These are phyloP conservation scores for Eilema caniola DNA, from an alignment of 2,888 invertebrate species.

Conservation along the genomic window DNA sequence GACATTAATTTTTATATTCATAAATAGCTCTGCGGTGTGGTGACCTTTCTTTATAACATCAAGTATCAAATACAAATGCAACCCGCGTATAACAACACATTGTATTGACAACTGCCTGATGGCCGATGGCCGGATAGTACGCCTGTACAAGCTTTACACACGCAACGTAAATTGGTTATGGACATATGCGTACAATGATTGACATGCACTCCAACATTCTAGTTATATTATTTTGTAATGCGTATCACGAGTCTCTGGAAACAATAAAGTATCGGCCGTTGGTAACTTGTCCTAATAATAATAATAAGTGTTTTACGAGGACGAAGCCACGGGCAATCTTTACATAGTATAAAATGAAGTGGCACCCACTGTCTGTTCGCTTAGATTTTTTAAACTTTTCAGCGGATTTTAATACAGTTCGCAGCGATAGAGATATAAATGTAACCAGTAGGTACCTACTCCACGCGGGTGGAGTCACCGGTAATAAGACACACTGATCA, in stretches of 20 bases:
- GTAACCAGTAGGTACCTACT: no score
- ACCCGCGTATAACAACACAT: slow-evolving; percentile 31
- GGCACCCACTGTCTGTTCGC: no score
- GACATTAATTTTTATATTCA: background rate
- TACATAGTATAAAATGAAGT: no score
- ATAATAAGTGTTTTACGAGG: background rate
- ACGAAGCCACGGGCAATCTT: no score
- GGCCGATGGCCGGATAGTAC: slow-evolving; percentile 25
- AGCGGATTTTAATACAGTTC: no score
- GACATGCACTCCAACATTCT: slow-evolving; percentile 51
- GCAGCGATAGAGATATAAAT: no score
- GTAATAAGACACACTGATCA: background rate
- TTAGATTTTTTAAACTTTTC: no score
- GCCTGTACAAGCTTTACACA: slow-evolving; percentile 25
- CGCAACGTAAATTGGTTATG: slow-evolving; percentile 60
- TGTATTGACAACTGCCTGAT: slow-evolving; percentile 32
- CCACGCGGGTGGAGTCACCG: no score
- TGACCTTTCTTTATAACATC: slow-evolving; percentile 21
- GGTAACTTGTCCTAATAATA: background rate
- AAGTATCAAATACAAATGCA: slow-evolving; percentile 25
- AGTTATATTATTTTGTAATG: slow-evolving; percentile 30
- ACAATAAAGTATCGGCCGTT: background rate
- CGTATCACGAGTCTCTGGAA: slow-evolving; percentile 21
- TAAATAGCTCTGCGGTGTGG: slow-evolving; percentile 1
- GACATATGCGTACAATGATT: slow-evolving; percentile 62